Conservation (phyloP, 2,797 vertebrate genomes). For the Tadarida brasiliensis region DNA sequence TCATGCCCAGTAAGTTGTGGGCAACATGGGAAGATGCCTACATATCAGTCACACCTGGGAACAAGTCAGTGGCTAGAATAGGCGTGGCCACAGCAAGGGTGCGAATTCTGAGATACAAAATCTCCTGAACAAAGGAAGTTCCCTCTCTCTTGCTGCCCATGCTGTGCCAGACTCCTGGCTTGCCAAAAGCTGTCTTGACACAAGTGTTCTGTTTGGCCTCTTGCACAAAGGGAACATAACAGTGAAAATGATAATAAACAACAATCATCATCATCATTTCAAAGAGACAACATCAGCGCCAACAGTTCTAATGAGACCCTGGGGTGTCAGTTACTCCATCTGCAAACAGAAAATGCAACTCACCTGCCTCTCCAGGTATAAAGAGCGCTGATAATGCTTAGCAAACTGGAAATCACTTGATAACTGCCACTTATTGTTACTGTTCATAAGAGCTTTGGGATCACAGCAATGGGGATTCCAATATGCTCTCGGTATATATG, state of each 20-base stretch:
- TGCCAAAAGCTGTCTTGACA: constrained; percentile 9
- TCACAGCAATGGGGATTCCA: not conserved
- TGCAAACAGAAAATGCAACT: not conserved
- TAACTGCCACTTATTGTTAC: not conserved
- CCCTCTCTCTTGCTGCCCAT: too few species aligned
- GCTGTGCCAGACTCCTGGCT: too few species aligned
- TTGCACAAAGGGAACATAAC: not conserved
- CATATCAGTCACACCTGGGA: too few species aligned
- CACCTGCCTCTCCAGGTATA: not conserved
- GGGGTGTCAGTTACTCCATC: not conserved
- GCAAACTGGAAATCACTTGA: not conserved
- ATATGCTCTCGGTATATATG: fast-evolving
- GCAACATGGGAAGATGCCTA: too few species aligned
- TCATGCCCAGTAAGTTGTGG: too few species aligned
- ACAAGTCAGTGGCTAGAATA: too few species aligned
- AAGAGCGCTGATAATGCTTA: not conserved
- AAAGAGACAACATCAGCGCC: not conserved
- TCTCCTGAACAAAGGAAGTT: too few species aligned
- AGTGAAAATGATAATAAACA: not conserved
- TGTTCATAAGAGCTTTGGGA: not conserved
- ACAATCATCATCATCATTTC: not conserved
- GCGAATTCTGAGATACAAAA: too few species aligned
- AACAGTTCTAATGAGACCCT: not conserved
- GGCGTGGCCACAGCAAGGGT: too few species aligned
- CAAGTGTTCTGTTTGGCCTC: not conserved